phyloP scores from a whole-genome alignment of 2,888 invertebrate genomes.

The Aspidapion aeneum region DNA sequence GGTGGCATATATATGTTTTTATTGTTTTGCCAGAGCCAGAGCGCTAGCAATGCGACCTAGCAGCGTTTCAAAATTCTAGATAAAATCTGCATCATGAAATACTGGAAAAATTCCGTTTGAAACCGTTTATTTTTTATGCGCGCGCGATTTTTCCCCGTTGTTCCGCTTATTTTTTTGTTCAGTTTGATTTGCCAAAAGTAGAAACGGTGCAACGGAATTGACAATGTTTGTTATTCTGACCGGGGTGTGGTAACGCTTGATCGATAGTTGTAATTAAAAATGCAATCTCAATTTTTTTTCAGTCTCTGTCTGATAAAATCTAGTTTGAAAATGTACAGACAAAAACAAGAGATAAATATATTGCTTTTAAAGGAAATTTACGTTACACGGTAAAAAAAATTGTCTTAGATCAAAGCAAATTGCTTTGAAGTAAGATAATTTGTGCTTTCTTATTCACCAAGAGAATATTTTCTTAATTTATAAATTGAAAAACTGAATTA shows the following conservation, averaged over 20 bases:
- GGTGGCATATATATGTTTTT: slow-evolving; percentile 50
- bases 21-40: slow-evolving; percentile 47
- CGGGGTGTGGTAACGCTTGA: not conserved
- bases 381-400: too few relatives aligned
- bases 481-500: too few relatives aligned
- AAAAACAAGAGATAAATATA: too few relatives aligned
- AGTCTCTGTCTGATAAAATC: too few relatives aligned
- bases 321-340: too few relatives aligned
- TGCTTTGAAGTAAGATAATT: too few relatives aligned
- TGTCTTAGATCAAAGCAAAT: too few relatives aligned
- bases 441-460: too few relatives aligned
- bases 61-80: slow-evolving; percentile 48
- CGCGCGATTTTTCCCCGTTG: too few relatives aligned
- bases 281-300: too few relatives aligned
- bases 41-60: slow-evolving; percentile 33
- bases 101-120: slow-evolving; percentile 25
- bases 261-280: not conserved
- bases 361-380: too few relatives aligned
- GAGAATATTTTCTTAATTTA: too few relatives aligned
- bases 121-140: not conserved
- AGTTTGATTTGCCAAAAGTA: not conserved
- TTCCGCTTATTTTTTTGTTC: not conserved
- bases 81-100: slow-evolving; percentile 47
- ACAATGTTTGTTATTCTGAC: not conserved
- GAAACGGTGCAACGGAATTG: not conserved